Percentiles rank a stretch among this genome's conserved stretches.
Conservation (phyloP, 1,140 invertebrate species). For the Diabrotica virgifera region DNA sequence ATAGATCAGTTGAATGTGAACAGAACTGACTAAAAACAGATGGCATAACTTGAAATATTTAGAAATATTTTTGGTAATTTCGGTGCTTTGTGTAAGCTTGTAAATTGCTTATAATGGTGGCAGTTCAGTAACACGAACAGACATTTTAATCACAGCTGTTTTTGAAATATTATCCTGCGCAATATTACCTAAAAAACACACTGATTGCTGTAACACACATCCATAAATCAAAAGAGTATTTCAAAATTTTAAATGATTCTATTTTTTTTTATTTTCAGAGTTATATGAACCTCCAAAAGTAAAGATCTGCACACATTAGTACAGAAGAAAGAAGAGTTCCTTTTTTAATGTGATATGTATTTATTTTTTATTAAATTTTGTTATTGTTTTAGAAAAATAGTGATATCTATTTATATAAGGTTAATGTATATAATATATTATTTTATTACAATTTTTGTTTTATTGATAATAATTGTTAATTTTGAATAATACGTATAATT, state of each 20-base stretch:
- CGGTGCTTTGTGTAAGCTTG: too few species aligned
- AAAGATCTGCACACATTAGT: neutral
- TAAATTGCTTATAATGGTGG: too few species aligned
- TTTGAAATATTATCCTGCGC: too few species aligned
- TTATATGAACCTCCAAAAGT: neutral
- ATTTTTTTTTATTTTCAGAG: neutral
- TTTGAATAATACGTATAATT: neutral
- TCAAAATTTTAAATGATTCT: neutral
- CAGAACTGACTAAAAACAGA: too few species aligned
- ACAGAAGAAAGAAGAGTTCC: neutral
- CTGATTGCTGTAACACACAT: too few species aligned
- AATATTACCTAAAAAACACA: too few species aligned
- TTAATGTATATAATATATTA: neutral
- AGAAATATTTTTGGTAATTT: too few species aligned
- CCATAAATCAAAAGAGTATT: too few species aligned
- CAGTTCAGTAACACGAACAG: too few species aligned
- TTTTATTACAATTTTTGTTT: neutral
- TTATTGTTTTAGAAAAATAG: neutral
- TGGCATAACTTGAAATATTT: too few species aligned
- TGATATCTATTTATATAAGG: neutral
- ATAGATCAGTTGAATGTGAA: too few species aligned
- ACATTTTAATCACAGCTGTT: too few species aligned
- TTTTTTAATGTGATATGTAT: neutral
- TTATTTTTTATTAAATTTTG: neutral
- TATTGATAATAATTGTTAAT: neutral